Base-by-base conservation (phyloP, 2,888 invertebrate genomes). In the Chrysolina americana region DNA sequence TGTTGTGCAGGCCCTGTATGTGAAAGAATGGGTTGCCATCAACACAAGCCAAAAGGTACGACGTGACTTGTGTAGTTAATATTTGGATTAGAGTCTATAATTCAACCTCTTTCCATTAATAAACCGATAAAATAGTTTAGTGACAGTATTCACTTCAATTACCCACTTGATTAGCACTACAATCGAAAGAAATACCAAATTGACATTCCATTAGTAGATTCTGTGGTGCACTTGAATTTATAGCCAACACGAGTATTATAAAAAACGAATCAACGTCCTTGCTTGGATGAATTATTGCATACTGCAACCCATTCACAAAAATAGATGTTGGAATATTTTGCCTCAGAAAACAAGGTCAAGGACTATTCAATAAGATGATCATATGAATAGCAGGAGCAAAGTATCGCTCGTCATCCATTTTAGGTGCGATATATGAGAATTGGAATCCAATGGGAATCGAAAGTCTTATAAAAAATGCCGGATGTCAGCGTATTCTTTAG, bases 141-240 rank as follows among this genome's bases (percentile, higher is more conserved):
- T 59, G 59, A 59, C 59, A 36, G 59, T 28, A 59, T 59, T 59
- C 36, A 28, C 23, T 59, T 36, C 59, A 59, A 59, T 59, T 59
- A 59, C 59, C 59, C 59, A 59, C n/a, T 59, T 59, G 59, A 59
- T 59, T 59, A 28, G 59, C 59, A 59, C 59, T n/a, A 36, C 59
- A 59, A 59, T 59, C 36, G 59, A 36, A 15, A 68, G 53, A 68
- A 68, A 68, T 68, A 53, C 50, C 53, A 53, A 53, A 68, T 53
- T 68, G 68, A 50, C 50, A 41, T 53, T 36, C 53, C 53, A 68
- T 68, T 68, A 68, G 41, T 68, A 53, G 13, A 68, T 68, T 68
- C 23, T 50, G 53, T 53, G 36, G n/a, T 59, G 48, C 68, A 53
- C 68, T 68, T 68, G 21, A 68, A 68, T 53, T 50, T 41, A 68